Evolutionary conservation across 2,113 vertebrate species (phyloP).

Genomic region (Acinonyx jubatus): DNA sequence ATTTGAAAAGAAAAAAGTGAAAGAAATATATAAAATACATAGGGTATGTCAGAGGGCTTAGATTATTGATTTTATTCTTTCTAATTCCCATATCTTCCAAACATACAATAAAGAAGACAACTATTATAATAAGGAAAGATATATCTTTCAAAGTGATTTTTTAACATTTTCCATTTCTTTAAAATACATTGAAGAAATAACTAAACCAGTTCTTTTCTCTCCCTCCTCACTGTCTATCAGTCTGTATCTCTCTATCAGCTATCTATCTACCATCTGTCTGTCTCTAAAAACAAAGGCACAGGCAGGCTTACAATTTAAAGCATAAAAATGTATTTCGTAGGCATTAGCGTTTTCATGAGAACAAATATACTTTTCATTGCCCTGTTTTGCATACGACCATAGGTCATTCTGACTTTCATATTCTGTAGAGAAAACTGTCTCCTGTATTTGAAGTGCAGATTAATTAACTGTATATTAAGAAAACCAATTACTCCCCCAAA

Average conservation of each 20-base stretch:
- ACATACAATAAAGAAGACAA: neutral
- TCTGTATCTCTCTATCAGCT: neutral
- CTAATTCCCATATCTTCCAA: neutral
- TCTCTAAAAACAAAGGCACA: neutral
- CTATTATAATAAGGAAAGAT: neutral
- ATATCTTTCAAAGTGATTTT: neutral
- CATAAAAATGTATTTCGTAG: neutral
- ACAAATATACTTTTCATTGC: neutral
- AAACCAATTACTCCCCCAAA: neutral
- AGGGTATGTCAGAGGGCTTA: neutral
- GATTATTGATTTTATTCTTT: neutral
- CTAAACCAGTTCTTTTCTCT: neutral
- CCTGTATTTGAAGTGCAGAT: neutral
- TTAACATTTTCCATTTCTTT: neutral
- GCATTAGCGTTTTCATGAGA: neutral
- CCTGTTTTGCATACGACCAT: neutral
- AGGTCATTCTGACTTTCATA: neutral
- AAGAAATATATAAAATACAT: neutral
- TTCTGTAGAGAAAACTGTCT: neutral
- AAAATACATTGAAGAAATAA: neutral
- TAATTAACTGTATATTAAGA: neutral
- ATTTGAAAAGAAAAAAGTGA: neutral
- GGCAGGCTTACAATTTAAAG: neutral
- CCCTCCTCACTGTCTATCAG: neutral
- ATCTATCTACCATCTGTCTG: neutral